These are phyloP conservation scores for Lithobates sylvaticus DNA, from an alignment of 2,797 vertebrate genomes.

Conservation along the genomic window DNA sequence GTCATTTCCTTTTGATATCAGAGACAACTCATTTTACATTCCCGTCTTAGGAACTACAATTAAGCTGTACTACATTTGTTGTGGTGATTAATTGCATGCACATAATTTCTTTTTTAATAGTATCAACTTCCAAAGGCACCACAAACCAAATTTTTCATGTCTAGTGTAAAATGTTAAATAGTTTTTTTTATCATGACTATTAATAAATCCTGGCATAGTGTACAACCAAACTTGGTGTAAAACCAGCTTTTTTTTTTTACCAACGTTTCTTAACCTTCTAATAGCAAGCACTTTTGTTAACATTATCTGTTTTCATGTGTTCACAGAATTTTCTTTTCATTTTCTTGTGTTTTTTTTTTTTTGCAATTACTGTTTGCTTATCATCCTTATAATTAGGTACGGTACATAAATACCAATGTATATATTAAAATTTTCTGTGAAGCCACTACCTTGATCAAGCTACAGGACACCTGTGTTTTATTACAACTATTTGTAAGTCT, in stretches of 20 bases:
- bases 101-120: not conserved
- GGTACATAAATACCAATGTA: too few relatives aligned
- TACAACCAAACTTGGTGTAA: not conserved
- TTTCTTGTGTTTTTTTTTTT: not conserved
- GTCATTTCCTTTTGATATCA: conserved; percentile 3
- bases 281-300: not conserved
- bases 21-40: not conserved
- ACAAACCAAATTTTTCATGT: not conserved
- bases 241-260: too few relatives aligned
- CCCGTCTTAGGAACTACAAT: not conserved
- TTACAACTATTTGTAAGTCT: too few relatives aligned
- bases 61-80: not conserved
- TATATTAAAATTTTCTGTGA: too few relatives aligned
- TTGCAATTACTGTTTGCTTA: too few relatives aligned
- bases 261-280: not conserved
- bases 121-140: not conserved
- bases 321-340: not conserved
- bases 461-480: too few relatives aligned
- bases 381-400: too few relatives aligned
- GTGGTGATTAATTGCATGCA: not conserved
- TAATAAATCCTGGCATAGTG: not conserved
- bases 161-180: not conserved
- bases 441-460: too few relatives aligned
- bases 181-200: not conserved
- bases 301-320: not conserved